These are phyloP conservation scores for Petrocephalus microphthalmus DNA, from an alignment of 2,113 vertebrate species.

Conservation along the genomic window DNA sequence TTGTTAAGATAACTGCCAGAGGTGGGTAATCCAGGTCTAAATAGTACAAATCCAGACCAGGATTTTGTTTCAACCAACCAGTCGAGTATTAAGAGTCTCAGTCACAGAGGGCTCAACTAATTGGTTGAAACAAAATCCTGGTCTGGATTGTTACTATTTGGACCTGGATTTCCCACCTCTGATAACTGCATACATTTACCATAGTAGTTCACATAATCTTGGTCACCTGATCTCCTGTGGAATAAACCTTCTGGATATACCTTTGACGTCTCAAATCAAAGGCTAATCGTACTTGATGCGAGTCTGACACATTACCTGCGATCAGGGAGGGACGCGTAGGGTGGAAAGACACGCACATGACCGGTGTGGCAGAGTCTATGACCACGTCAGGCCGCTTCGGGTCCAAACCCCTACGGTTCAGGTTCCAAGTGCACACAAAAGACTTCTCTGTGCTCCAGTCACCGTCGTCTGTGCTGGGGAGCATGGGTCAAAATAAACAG, in stretches of 20 bases:
- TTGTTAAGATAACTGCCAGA: too few relatives aligned
- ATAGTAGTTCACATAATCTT: not conserved
- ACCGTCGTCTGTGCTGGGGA: slow-evolving; percentile 66
- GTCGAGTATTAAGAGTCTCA: too few relatives aligned
- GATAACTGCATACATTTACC: not conserved
- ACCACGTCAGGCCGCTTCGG: slow-evolving; percentile 63
- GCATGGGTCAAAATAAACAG: not conserved
- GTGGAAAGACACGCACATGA: slow-evolving; percentile 80
- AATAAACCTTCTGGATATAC: not conserved
- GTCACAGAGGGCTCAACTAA: too few relatives aligned
- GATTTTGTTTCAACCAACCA: too few relatives aligned
- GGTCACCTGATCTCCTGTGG: not conserved
- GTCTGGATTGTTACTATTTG: too few relatives aligned
- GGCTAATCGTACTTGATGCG: not conserved
- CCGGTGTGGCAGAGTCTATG: slow-evolving; percentile 67
- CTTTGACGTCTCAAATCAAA: not conserved
- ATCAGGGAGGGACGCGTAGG: slow-evolving; percentile 71
- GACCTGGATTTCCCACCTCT: too few relatives aligned
- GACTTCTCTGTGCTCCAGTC: slow-evolving; percentile 81
- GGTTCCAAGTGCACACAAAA: slow-evolving; percentile 83
- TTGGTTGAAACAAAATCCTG: too few relatives aligned
- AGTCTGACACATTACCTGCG: slow-evolving; percentile 57
- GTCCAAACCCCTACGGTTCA: slow-evolving; percentile 70
- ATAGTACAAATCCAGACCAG: too few relatives aligned
- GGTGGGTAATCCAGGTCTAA: too few relatives aligned